Percentiles rank a stretch among this genome's conserved stretches.
These are phyloP conservation scores for Epinephelus cyanopodus DNA, from an alignment of 2,113 vertebrate species.

Conservation along the genomic window DNA sequence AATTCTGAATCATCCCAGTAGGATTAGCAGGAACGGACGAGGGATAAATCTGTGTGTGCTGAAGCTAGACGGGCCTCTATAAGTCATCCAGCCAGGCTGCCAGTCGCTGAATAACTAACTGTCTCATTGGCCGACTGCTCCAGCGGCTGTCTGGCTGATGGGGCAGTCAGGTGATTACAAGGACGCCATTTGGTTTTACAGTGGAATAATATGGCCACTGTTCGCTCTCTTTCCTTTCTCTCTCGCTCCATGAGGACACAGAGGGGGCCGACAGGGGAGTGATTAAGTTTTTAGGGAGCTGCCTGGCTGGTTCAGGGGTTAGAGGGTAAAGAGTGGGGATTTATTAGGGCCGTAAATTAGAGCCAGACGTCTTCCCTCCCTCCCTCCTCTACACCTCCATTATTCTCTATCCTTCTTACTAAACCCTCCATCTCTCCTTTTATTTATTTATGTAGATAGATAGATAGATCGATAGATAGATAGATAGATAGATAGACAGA, in stretches of 20 bases:
- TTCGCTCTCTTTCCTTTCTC: conserved; percentile 63
- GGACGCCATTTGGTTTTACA: conserved; percentile 77
- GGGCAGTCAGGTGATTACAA: conserved; percentile 73
- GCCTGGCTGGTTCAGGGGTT: conserved; percentile 79
- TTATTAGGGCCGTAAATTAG: conserved; percentile 84
- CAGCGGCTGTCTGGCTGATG: conserved; percentile 53
- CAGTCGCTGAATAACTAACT: conserved; percentile 49
- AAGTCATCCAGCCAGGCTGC: conserved; percentile 40
- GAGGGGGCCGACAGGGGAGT: conserved; percentile 72
- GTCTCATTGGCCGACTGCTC: conserved; percentile 51
- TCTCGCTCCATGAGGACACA: conserved; percentile 51
- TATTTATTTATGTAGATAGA: not conserved
- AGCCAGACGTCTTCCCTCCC: conserved; percentile 68
- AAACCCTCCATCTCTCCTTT: not conserved
- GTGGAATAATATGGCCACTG: conserved; percentile 77
- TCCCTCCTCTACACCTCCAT: conserved; percentile 20
- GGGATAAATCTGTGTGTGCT: conserved; percentile 40
- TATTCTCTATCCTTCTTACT: conserved; percentile 31
- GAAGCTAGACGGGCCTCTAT: conserved; percentile 34
- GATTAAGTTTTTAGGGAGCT: conserved; percentile 83
- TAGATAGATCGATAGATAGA: not conserved
- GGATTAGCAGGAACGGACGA: not conserved
- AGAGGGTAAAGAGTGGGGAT: conserved; percentile 85
- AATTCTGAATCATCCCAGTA: conserved; percentile 7
- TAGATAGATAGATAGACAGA: conserved; percentile 1